Evolutionary conservation across 2,797 vertebrate species (phyloP).

Genomic region (Delichon dasypus): DNA sequence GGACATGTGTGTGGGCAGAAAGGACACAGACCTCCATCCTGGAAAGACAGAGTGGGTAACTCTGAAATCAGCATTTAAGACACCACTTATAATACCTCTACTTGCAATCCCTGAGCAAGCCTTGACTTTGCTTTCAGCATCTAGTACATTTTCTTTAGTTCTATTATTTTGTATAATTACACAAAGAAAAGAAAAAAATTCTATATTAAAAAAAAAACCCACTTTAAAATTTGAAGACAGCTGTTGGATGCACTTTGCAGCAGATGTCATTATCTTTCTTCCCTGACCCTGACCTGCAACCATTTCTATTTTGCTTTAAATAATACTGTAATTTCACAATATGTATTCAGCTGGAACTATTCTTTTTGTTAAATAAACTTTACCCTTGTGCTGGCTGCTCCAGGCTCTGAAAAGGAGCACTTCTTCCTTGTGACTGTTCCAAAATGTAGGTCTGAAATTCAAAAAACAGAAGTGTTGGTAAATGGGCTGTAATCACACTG

Average conservation of each 20-base stretch:
- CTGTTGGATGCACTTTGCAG: constrained; percentile 14
- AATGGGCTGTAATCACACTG: constrained; percentile 26
- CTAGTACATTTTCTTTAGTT: not conserved
- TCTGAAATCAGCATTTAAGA: not conserved
- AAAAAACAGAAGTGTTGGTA: constrained; percentile 17
- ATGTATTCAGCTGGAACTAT: constrained; percentile 73
- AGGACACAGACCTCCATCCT: not conserved
- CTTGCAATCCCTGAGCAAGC: not conserved
- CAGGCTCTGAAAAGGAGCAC: constrained; percentile 49
- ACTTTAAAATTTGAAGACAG: not conserved
- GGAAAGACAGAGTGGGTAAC: not conserved
- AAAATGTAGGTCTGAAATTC: constrained; percentile 44
- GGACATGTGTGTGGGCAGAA: accelerated
- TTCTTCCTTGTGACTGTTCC: constrained; percentile 46
- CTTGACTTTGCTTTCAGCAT: not conserved
- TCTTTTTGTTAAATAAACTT: constrained; percentile 81
- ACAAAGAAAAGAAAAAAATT: constrained; percentile 14
- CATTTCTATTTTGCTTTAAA: constrained; percentile 71
- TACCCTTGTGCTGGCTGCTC: constrained; percentile 66
- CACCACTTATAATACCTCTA: not conserved
- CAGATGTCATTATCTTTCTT: constrained; percentile 35
- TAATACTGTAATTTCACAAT: constrained; percentile 66
- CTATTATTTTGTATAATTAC: not conserved
- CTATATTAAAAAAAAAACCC: not conserved
- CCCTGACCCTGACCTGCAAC: constrained; percentile 48